Percentiles rank a stretch among this genome's conserved stretches.
Evolutionary conservation across 2,888 invertebrate genomes (phyloP).

Genomic region (Ochlodes sylvanus): DNA sequence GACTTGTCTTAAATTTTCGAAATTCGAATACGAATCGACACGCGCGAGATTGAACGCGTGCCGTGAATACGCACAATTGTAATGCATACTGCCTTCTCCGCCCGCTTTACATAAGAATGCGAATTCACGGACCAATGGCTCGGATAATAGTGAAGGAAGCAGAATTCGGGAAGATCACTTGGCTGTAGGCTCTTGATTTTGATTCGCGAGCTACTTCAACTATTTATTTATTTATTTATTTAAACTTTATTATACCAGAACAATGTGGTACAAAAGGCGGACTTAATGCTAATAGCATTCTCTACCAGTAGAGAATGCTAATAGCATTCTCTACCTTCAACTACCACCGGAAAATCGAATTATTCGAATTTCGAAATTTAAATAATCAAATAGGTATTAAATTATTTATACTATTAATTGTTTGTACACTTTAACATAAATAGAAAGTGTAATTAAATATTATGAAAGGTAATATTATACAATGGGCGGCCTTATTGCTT

Average conservation of each 20-base stretch:
- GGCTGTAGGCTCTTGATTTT: conserved; percentile 48
- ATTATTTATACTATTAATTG: too few species aligned
- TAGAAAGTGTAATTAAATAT: too few species aligned
- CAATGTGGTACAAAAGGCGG: too few species aligned
- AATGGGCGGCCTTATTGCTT: too few species aligned
- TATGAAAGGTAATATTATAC: too few species aligned
- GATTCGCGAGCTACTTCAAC: conserved; percentile 53
- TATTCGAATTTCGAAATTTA: conserved; percentile 46
- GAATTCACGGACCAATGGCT: conserved; percentile 72
- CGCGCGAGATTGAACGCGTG: conserved; percentile 74
- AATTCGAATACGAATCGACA: conserved; percentile 67
- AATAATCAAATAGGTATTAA: too few species aligned
- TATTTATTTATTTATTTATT: too few species aligned
- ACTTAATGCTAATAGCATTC: too few species aligned
- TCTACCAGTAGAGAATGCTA: too few species aligned
- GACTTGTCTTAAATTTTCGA: conserved; percentile 52
- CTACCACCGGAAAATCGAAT: conserved; percentile 66
- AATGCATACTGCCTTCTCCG: conserved; percentile 49
- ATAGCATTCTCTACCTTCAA: too few species aligned
- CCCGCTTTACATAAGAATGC: conserved; percentile 77
- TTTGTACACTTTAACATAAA: too few species aligned
- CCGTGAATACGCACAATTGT: conserved; percentile 67
- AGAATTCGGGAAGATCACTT: conserved; percentile 62
- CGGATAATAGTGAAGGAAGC: conserved; percentile 75
- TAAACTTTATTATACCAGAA: too few species aligned